These are phyloP conservation scores for Octodon degus DNA, from an alignment of 2,113 vertebrate species.

Conservation along the genomic window DNA sequence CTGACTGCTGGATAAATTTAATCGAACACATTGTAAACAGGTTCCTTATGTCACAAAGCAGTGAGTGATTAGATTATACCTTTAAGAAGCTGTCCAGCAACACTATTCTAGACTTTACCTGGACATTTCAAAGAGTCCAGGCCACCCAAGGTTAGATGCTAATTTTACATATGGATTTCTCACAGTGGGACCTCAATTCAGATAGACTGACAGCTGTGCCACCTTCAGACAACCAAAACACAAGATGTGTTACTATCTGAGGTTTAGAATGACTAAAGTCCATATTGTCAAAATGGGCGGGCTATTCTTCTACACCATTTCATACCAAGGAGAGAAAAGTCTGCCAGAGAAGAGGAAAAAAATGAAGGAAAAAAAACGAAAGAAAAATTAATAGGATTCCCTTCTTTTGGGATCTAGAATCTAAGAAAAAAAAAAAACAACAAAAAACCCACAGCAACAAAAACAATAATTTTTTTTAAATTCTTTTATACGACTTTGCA, in stretches of 20 bases:
- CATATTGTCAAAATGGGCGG: neutral
- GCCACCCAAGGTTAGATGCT: neutral
- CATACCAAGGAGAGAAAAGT: neutral
- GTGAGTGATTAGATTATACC: neutral
- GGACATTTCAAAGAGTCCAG: neutral
- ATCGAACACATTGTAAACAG: neutral
- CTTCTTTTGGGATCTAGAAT: slow-evolving; percentile 2
- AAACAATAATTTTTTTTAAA: neutral
- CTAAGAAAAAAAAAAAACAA: neutral
- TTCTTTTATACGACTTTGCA: neutral
- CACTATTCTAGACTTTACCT: neutral
- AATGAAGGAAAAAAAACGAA: neutral
- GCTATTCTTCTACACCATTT: neutral
- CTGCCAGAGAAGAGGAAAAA: neutral
- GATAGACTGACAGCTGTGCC: neutral
- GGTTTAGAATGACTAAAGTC: neutral
- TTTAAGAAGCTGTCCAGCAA: neutral
- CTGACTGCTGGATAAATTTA: neutral
- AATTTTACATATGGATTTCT: neutral
- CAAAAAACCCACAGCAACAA: too few relatives aligned
- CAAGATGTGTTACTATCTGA: neutral
- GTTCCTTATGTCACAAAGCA: neutral
- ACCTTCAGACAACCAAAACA: slow-evolving; percentile 28
- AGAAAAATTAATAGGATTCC: neutral
- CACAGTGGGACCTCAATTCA: neutral